Conservation (phyloP, 2,113 vertebrate species). For the Smithornis capensis region DNA sequence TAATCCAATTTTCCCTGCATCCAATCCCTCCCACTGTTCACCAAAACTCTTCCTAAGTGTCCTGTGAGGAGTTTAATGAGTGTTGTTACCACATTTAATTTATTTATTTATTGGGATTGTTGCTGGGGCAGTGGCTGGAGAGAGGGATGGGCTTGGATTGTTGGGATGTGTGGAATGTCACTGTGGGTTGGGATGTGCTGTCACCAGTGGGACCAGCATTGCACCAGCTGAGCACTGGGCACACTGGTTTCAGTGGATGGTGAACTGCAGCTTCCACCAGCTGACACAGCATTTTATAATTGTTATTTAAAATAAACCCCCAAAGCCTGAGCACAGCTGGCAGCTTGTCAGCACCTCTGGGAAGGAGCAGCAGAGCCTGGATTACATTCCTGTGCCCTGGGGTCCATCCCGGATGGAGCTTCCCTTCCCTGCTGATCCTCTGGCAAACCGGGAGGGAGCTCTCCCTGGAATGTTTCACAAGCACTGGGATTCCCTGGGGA, state of each 20-base stretch:
- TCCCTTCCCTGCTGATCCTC: neutral
- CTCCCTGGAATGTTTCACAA: neutral
- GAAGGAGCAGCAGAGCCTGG: neutral
- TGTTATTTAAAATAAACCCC: too few species aligned
- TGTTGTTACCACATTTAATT: neutral
- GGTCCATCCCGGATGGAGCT: neutral
- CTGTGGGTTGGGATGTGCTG: neutral
- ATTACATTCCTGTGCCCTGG: neutral
- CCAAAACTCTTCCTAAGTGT: neutral
- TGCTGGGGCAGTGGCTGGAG: neutral
- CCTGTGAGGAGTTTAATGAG: too few species aligned
- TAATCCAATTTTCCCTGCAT: neutral
- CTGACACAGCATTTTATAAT: neutral
- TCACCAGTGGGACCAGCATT: neutral
- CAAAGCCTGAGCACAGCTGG: neutral
- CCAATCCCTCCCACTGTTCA: neutral
- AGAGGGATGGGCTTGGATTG: neutral
- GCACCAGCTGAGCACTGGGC: neutral
- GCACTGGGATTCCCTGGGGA: neutral
- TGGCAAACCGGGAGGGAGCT: neutral
- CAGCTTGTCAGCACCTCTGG: neutral
- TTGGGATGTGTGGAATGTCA: neutral
- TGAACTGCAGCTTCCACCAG: fast-evolving
- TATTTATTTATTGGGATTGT: neutral
- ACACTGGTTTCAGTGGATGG: neutral